Percentiles rank a stretch among this genome's conserved stretches.
Evolutionary conservation across 2,113 vertebrate genomes (phyloP).

Genomic region (Benthochromis sp.): DNA sequence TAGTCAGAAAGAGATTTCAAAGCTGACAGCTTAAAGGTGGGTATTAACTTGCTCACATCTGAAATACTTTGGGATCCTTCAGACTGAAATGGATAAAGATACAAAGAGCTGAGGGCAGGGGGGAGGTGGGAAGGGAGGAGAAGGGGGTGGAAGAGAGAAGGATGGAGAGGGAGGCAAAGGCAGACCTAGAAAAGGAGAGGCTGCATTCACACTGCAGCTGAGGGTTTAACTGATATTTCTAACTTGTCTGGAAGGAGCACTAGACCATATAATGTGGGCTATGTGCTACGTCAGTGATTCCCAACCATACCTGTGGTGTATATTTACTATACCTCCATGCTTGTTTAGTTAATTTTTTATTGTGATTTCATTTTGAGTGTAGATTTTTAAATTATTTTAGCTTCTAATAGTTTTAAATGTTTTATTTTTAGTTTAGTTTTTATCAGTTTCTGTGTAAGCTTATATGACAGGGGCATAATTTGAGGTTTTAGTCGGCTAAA

Average conservation of each 20-base stretch:
- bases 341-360: not conserved
- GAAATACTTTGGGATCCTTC: conserved; percentile 51
- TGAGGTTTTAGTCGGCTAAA: not conserved
- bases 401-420: not conserved
- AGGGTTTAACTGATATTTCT: not conserved
- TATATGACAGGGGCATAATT: not conserved
- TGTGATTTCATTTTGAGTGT: not conserved
- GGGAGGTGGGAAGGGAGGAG: conserved; percentile 40
- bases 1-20: conserved; percentile 47
- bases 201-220: not conserved
- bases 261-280: not conserved
- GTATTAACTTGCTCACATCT: conserved; percentile 54
- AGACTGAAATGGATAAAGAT: conserved; percentile 59
- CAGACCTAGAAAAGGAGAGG: conserved; percentile 23
- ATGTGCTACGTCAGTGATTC: not conserved
- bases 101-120: conserved; percentile 48
- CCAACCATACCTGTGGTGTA: not conserved
- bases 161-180: conserved; percentile 41
- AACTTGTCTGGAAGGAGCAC: not conserved
- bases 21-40: conserved; percentile 55
- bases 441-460: not conserved
- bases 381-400: not conserved
- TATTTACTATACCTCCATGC: not conserved
- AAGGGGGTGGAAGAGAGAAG: not conserved
- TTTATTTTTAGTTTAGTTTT: not conserved